These are phyloP conservation scores for Acrobeloides nanus DNA, from an alignment of 2,888 invertebrate genomes.

Conservation along the genomic window DNA sequence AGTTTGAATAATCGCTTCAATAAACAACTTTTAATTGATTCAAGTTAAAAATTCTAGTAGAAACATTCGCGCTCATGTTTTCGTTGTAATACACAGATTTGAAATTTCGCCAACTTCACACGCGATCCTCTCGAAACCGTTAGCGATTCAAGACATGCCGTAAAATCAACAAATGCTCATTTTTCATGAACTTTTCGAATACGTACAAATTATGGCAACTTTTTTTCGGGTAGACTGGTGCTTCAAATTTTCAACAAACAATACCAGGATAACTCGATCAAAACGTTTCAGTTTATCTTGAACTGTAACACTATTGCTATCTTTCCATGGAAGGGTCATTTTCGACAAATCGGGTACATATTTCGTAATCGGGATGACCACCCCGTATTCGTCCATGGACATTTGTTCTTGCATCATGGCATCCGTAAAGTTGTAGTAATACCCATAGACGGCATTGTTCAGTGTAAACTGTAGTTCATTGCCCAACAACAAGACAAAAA, in stretches of 20 bases:
- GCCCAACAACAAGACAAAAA: constrained; percentile 26
- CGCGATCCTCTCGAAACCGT: no score
- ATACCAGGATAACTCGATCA: constrained; percentile 12
- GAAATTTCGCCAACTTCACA: no score
- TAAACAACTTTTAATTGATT: no score
- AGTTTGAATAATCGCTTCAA: no score
- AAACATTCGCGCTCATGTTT: no score
- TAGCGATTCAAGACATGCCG: no score
- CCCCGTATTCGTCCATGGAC: constrained; percentile 22
- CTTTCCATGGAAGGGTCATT: not conserved
- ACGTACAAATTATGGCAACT: constrained; percentile 6
- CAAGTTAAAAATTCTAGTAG: no score
- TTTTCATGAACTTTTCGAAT: constrained; percentile 1
- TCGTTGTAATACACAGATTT: no score
- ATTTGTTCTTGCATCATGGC: constrained; percentile 20
- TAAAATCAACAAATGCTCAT: no score
- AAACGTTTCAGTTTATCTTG: not conserved
- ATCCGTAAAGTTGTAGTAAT: constrained; percentile 17
- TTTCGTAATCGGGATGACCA: constrained; percentile 23
- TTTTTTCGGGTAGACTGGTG: no score
- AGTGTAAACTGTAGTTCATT: constrained; percentile 22
- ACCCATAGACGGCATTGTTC: no score
- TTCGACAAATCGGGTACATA: constrained; percentile 6
- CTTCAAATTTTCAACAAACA: no score
- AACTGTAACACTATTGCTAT: not conserved